A percentile compares a stretch with the other conserved stretches of the same genome.
These are phyloP conservation scores for Gymnocypris eckloni DNA, from an alignment of 2,797 vertebrate genomes.

Conservation along the genomic window DNA sequence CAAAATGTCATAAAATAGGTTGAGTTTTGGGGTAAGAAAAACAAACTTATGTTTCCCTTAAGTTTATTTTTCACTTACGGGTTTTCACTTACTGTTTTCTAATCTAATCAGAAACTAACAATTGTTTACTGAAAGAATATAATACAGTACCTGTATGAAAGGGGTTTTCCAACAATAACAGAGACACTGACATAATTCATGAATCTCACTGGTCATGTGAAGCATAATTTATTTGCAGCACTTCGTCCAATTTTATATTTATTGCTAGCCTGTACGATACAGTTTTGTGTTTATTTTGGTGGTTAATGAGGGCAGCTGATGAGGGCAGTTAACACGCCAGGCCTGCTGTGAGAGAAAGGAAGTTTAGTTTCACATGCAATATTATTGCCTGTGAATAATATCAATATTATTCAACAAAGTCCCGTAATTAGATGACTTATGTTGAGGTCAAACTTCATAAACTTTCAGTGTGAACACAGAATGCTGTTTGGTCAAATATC, in stretches of 20 bases:
- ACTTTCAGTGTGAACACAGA: slow-evolving; percentile 8
- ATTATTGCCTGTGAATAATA: too few species aligned
- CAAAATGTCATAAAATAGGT: background rate
- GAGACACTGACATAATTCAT: background rate
- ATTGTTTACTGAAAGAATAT: background rate
- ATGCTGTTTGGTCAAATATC: slow-evolving; percentile 18
- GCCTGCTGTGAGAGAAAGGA: slow-evolving; percentile 22
- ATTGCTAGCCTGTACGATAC: background rate
- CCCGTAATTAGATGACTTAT: background rate
- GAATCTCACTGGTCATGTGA: background rate
- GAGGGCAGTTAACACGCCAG: slow-evolving; percentile 43
- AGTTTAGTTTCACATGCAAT: slow-evolving; percentile 6
- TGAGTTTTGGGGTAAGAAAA: background rate
- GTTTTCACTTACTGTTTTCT: background rate
- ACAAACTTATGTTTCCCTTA: background rate
- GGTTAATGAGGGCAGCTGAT: background rate
- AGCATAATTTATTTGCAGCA: background rate
- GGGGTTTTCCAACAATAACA: background rate
- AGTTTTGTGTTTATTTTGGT: slow-evolving; percentile 34
- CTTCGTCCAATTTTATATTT: slow-evolving; percentile 50
- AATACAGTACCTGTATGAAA: background rate
- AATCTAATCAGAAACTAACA: background rate
- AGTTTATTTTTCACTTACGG: too few species aligned
- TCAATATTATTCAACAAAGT: slow-evolving; percentile 31
- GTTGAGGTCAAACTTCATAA: slow-evolving; percentile 24